Evolutionary conservation across 2,797 vertebrate species (phyloP), one percentile per base, ranked within the genome.

Genomic region (Antennarius maculatus): DNA sequence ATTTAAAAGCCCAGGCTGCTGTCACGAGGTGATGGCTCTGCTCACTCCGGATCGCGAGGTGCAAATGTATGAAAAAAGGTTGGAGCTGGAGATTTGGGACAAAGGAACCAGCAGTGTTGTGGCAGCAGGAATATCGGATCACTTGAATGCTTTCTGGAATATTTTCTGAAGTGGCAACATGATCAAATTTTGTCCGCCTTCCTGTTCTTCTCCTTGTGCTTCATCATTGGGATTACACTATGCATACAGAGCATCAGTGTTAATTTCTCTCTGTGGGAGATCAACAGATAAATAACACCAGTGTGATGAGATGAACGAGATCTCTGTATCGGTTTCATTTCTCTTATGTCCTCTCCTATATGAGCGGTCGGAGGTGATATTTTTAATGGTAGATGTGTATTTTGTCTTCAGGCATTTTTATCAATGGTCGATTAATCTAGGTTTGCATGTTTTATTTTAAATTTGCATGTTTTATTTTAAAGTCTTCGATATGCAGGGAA

Each of bases 41-140:
- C 87, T 87, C 88, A 80, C 91, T 90, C 89, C 86, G 66, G 83
- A 82, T 82, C 67, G 80, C 11, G 77, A 93, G 93, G 93, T 94
- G 93, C 90, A 93, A 94, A 94, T 93, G 93, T 92, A 92, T 91
- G 87, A 89, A 88, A 91, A 93, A 89, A 92, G 90, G 85, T 74
- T 80, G 2, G 17, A 81, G 74, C 76, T 71, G 76, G 72, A 86
- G 88, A 81, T 81, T 89, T 86, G 86, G 88, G 66, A 77, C 68
- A 79, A 91, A 88, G 82, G 75, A 82, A 77, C 72, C 56, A 6
- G 82, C 80, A 89, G 82, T 87, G 86, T 86, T 81, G 85, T 84
- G 85, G 80, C 87, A 88, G 89, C 81, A 70, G 72, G 79, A 92
- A 90, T 88, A 89, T 88, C 76, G 86, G 74, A 86, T 91, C 80